These are phyloP conservation scores for Apis cerana DNA, from an alignment of 1,140 invertebrate genomes.

Conservation along the genomic window DNA sequence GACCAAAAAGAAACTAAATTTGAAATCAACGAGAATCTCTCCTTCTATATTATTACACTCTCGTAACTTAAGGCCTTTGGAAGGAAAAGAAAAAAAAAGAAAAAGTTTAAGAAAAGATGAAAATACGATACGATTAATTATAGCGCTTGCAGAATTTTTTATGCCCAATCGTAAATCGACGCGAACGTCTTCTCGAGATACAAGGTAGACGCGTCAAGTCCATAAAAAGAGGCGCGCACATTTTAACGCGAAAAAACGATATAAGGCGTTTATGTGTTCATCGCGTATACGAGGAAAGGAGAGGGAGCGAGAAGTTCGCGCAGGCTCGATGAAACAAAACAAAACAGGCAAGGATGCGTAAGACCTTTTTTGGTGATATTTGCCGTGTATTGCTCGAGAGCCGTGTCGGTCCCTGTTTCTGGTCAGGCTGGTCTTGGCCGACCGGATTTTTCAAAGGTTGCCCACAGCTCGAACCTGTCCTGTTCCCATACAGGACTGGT, in stretches of 20 bases:
- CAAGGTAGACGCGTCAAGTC: no score
- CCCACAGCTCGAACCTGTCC: slow-evolving; percentile 45
- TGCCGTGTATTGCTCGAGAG: slow-evolving; percentile 18
- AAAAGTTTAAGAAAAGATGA: no score
- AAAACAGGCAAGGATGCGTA: slow-evolving; percentile 58
- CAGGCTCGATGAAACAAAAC: neutral
- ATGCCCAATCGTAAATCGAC: no score
- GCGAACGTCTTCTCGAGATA: no score
- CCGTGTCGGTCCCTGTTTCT: slow-evolving; percentile 44
- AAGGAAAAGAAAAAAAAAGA: no score
- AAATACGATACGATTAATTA: no score
- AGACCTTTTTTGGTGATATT: slow-evolving; percentile 67
- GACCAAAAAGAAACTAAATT: no score
- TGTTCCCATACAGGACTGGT: slow-evolving; percentile 63
- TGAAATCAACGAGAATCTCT: no score
- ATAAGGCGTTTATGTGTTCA: no score
- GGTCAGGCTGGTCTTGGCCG: slow-evolving; percentile 65
- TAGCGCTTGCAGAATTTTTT: no score
- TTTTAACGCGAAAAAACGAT: neutral
- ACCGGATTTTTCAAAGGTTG: slow-evolving; percentile 68
- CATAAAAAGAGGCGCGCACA: neutral
- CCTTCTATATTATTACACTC: no score
- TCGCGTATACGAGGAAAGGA: neutral
- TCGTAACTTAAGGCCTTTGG: no score
- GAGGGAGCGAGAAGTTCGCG: neutral